phyloP scores from a whole-genome alignment of 2,888 invertebrate species.

The Apotomis betuletana region DNA sequence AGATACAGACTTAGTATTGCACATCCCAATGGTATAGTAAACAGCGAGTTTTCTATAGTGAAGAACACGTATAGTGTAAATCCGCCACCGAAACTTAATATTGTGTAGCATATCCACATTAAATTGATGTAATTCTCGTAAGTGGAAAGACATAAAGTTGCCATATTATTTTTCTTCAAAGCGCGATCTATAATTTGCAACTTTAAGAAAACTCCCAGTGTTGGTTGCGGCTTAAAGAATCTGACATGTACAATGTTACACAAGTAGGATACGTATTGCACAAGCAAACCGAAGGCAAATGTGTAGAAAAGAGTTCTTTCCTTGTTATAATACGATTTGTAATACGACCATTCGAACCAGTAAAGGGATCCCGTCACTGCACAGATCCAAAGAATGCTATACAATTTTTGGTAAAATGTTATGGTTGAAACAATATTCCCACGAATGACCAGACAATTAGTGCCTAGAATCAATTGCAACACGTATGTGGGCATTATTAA shows the following conservation, averaged over 20 bases:
- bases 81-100: conserved; percentile 45
- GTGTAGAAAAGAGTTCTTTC: conserved; percentile 36
- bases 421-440: conserved; percentile 44
- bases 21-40: conserved; percentile 43
- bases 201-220: conserved; percentile 46
- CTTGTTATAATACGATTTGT: conserved; percentile 36
- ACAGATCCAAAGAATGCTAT: conserved; percentile 48
- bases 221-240: conserved; percentile 46
- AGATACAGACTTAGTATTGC: conserved; percentile 46
- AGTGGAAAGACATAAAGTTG: background rate
- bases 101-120: conserved; percentile 39
- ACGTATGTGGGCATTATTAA: conserved; percentile 49
- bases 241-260: conserved; percentile 46
- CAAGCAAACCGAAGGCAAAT: conserved; percentile 37
- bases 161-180: conserved; percentile 15
- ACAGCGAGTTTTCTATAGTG: conserved; percentile 44
- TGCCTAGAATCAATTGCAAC: conserved; percentile 49
- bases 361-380: conserved; percentile 45
- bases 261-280: conserved; percentile 48
- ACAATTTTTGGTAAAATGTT: conserved; percentile 47
- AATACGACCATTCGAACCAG: conserved; percentile 45
- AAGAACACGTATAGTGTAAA: conserved; percentile 42
- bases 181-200: conserved; percentile 52
- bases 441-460: conserved; percentile 48
- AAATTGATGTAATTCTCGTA: conserved; percentile 42